Evolutionary conservation across 1,140 invertebrate species (phyloP), one percentile per base, ranked within the genome.

Genomic region (Habropoda laboriosa): DNA sequence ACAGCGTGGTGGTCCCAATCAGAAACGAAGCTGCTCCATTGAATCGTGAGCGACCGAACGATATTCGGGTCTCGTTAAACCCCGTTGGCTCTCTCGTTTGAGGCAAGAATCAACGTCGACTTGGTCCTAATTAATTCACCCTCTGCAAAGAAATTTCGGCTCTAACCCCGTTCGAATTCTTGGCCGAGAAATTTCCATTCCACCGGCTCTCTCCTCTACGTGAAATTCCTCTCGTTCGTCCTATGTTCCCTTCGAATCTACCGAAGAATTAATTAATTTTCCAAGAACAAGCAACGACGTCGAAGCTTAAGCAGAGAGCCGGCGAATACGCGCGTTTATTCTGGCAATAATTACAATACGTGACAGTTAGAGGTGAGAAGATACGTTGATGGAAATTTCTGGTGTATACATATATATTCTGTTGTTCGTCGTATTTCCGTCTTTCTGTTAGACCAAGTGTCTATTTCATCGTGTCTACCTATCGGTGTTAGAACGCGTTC

Each of bases 111-210:
- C 47, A 51, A 12, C 35, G 21, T 40, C n/a, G 60, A 64, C 18
- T n/a, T n/a, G 32, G 30, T 16, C n/a, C 47, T 68, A 51, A 68
- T 68, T 68, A 68, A 68, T 68, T 51, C 38, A 24, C n/a, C 24
- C 13, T 7, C 30, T 3, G 5, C 64, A 24, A 67, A 67, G 64
- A 67, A 67, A 67, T 67, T 67, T 24, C 30, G 18, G 7, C 24
- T 21, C 47, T 21, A 16, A 1, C n/a, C n/a, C 38, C 38, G 47
- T 0, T 13, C 64, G 64, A 35, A 61, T 61, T 61, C 58, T 24
- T 24, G 21, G 1, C 45, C n/a, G n/a, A n/a, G 0, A 27, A 49
- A 67, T 67, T 67, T 51, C 30, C 60, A 27, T 42, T 42, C 18
- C n/a, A 5, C 10, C 66, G 21, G 7, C 45, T 67, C 30, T 18